Percentiles rank a stretch among this genome's conserved stretches.
Evolutionary conservation across 2,113 vertebrate genomes (phyloP).

Genomic region (Hydropotes inermis): DNA sequence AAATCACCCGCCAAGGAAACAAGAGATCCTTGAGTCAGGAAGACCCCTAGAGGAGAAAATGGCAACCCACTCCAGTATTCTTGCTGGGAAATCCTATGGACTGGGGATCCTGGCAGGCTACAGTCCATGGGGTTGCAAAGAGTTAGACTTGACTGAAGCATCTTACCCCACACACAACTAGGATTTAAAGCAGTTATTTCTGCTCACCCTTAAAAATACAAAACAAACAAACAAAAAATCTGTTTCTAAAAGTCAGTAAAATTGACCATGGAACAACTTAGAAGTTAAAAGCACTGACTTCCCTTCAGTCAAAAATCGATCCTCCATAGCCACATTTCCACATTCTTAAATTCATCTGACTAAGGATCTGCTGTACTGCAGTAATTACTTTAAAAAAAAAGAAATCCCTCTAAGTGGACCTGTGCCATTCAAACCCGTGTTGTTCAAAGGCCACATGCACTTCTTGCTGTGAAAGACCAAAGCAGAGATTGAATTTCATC

Average conservation of each 20-base stretch:
- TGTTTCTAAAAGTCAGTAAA: background rate
- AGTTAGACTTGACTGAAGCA: background rate
- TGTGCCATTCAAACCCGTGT: background rate
- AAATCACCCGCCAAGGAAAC: background rate
- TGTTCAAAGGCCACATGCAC: background rate
- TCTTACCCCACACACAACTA: background rate
- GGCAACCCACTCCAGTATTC: background rate
- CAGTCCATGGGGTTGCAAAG: background rate
- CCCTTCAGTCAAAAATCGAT: background rate
- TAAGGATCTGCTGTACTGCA: background rate
- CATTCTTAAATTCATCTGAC: background rate
- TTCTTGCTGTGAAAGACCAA: background rate
- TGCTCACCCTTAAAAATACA: rapidly evolving
- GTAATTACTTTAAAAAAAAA: background rate
- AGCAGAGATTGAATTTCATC: background rate
- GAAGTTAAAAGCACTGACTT: background rate
- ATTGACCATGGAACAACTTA: background rate
- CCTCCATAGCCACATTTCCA: background rate
- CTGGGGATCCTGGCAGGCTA: background rate
- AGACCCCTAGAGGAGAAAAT: background rate
- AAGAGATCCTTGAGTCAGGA: background rate
- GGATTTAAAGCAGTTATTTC: background rate
- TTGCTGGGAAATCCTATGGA: background rate
- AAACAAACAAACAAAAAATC: background rate
- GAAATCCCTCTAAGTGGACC: background rate